phyloP scores from a whole-genome alignment of 2,888 invertebrate species.

The Ophioninae sp. region DNA sequence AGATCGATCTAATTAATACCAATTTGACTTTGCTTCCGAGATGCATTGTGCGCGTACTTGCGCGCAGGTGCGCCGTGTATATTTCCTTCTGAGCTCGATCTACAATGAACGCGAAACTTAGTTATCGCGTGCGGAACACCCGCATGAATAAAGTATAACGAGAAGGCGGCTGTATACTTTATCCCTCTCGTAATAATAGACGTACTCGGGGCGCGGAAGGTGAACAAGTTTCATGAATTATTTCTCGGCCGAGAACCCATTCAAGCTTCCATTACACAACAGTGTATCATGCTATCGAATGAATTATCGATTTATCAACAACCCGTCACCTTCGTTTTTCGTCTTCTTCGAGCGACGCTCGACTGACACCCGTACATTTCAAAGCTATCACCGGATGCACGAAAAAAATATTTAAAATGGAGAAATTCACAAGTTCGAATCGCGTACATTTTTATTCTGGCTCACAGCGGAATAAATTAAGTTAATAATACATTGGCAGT shows the following conservation, averaged over 20 bases:
- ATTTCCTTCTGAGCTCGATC: neutral
- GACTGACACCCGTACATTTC: too few relatives aligned
- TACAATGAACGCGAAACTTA: neutral
- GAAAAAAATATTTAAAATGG: too few relatives aligned
- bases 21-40: slow-evolving; percentile 10
- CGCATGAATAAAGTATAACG: neutral
- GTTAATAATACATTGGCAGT: too few relatives aligned
- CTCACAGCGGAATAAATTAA: too few relatives aligned
- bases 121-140: slow-evolving; percentile 16
- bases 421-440: too few relatives aligned
- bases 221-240: slow-evolving; percentile 56
- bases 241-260: slow-evolving; percentile 43
- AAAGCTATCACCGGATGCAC: too few relatives aligned
- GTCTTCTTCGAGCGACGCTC: neutral
- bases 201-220: slow-evolving; percentile 40
- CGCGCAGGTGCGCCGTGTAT: neutral
- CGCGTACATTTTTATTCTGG: too few relatives aligned
- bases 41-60: neutral
- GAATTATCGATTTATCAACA: neutral
- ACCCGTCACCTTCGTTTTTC: neutral
- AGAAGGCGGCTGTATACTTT: neutral
- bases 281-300: neutral
- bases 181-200: slow-evolving; percentile 16
- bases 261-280: slow-evolving; percentile 23
- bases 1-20: slow-evolving; percentile 10